Conservation (phyloP, 2,797 vertebrate genomes). For the Lophius americanus region DNA sequence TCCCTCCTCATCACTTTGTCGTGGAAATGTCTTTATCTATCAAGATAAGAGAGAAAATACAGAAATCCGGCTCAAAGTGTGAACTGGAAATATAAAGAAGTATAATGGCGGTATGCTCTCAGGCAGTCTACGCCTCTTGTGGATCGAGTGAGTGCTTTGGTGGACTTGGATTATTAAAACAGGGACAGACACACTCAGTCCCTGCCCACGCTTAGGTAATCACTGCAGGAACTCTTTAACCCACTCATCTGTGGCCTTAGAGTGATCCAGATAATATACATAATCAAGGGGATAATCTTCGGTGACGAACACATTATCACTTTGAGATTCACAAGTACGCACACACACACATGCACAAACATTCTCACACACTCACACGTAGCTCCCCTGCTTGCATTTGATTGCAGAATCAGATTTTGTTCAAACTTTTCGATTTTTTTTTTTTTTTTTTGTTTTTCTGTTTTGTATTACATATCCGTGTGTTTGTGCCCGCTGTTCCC, state of each 20-base stretch:
- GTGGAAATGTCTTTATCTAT: too few species aligned
- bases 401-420: conserved; percentile 41
- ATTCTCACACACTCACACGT: conserved; percentile 10
- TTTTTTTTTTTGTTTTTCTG: conserved; percentile 23
- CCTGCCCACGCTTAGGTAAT: conserved; percentile 63
- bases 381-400: conserved; percentile 27
- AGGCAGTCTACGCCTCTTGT: not conserved
- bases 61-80: not conserved
- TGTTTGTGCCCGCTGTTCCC: conserved; percentile 29
- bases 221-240: conserved; percentile 69
- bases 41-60: not conserved
- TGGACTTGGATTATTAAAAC: conserved; percentile 45
- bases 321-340: conserved; percentile 32
- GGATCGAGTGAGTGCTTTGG: conserved; percentile 9
- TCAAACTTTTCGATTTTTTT: conserved; percentile 31
- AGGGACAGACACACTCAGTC: conserved; percentile 10
- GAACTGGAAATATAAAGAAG: not conserved
- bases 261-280: conserved; percentile 64
- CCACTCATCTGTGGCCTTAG: conserved; percentile 66
- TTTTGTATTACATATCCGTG: conserved; percentile 29
- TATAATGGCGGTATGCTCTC: not conserved
- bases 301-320: conserved; percentile 51
- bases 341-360: conserved; percentile 4
- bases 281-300: conserved; percentile 74
- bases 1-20: too few species aligned